Conservation (phyloP, 2,888 invertebrate species). For the Hirtodrosophila alboralis region DNA sequence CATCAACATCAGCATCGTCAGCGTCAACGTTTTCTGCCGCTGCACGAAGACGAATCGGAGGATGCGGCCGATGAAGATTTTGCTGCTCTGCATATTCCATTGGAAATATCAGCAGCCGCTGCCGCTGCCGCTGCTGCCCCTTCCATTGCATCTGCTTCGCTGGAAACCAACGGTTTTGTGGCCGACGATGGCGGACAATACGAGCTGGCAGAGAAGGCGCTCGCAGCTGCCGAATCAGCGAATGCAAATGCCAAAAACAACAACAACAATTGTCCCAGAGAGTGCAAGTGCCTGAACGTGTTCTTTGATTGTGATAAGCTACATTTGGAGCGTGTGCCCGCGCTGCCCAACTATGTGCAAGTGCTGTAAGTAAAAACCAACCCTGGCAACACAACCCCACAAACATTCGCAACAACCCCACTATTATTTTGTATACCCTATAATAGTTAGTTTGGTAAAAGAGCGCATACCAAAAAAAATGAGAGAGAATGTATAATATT, state of each 20-base stretch:
- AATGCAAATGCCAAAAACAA: slow-evolving; percentile 38
- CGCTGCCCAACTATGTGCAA: slow-evolving; percentile 91
- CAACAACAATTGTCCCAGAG: slow-evolving; percentile 86
- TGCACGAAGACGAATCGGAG: slow-evolving; percentile 59
- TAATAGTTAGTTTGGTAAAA: neutral
- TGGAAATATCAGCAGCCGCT: slow-evolving; percentile 47
- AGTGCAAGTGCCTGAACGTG: slow-evolving; percentile 89
- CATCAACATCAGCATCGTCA: slow-evolving; percentile 42
- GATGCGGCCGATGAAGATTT: slow-evolving; percentile 60
- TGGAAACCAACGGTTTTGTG: slow-evolving; percentile 81
- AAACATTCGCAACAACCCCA: slow-evolving; percentile 39
- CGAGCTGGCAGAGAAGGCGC: slow-evolving; percentile 75
- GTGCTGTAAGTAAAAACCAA: slow-evolving; percentile 86
- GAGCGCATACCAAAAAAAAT: neutral
- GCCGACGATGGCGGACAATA: slow-evolving; percentile 82
- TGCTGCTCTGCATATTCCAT: slow-evolving; percentile 53
- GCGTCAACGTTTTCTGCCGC: slow-evolving; percentile 52
- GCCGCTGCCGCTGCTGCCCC: slow-evolving; percentile 35
- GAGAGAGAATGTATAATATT: too few species aligned
- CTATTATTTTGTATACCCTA: slow-evolving; percentile 22
- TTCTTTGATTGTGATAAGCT: slow-evolving; percentile 91
- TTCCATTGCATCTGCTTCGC: slow-evolving; percentile 62
- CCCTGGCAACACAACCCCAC: slow-evolving; percentile 11
- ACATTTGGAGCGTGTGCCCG: slow-evolving; percentile 89
- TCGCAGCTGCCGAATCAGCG: slow-evolving; percentile 59